Evolutionary conservation across 1,140 invertebrate species (phyloP), one percentile per base, ranked within the genome.

Genomic region (Papilio dardanus): DNA sequence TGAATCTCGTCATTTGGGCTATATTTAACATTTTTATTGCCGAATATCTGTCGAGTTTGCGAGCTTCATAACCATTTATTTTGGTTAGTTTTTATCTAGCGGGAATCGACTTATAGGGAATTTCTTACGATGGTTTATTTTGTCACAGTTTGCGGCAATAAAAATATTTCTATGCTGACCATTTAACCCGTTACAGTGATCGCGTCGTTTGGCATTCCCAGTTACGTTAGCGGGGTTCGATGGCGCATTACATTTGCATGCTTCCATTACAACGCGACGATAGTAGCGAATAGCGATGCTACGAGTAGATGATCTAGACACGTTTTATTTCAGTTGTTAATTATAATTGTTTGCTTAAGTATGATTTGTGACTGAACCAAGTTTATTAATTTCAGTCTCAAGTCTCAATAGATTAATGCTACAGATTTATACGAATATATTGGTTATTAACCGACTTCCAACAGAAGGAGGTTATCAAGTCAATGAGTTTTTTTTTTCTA

Each of bases 21-120:
- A 89, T 92, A 90, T 91, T 91, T 91, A 89, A 91, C 86, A 86
- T 87, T 91, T 90, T 91, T 92, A 92, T 92, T 86, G 88, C 85
- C 88, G 86, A 86, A 88, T 90, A 91, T 92, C 83, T 85, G 79
- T 85, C 80, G 78, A 82, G 88, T 88, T 88, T 88, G 87, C 84
- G 80, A 79, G 83, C 79, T 80, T 88, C 87, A 85, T 90, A 84
- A 83, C 86, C 81, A 84, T 88, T 88, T 90, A 90, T 89, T 86
- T 87, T 76, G 85, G 82, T 84, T 83, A 80, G 80, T 87, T 85
- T 85, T 80, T 79, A 79, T 82, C 71, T 77, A 76, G 37, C 82
- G 81, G 79, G 80, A 79, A 77, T 66, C 74, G 82, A 76, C 74
- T 80, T 69, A 75, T 83, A 85, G 78, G 76, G 79, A 83, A 82